Base-by-base conservation (phyloP, 1,140 invertebrate genomes). In the Bombus waltoni region DNA sequence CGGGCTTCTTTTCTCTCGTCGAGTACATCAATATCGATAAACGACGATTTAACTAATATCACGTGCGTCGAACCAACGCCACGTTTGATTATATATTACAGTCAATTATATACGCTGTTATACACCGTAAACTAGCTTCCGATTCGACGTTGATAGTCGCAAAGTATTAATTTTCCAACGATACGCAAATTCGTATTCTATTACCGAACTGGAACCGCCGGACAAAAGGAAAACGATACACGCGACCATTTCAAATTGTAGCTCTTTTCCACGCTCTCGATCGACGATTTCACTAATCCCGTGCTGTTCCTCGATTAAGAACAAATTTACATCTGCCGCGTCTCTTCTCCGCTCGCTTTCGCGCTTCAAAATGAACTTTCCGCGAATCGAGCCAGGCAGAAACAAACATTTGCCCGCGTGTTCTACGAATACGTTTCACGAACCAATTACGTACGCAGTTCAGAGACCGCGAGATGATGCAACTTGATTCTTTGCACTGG, bases 171-270 rank as follows among this genome's bases (percentile, higher is more conserved):
- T 72, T 44, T 44, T 40, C 40, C 25, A 42, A 18, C 11, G 40
- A 40, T 15, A 8, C 11, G 40, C 5, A 18, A 42, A 8, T 72
- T 18, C 40, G 9, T 8, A n/a, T n/a, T n/a, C 13, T 18, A 13
- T 42, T 1, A 0, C 11, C 1, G 2, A 44, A 3, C 40, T 44
- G 0, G 1, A 70, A n/a, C 6, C 11, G 1, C 18, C 3, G 6
- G 5, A 72, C 18, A 28, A n/a, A 42, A 42, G 70, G 11, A 42
- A n/a, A 8, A 38, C 32, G 4, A 38, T 35, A 0, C 32, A 22
- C 0, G 8, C 32, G 18, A 25, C 3, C 22, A 8, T 68, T 68
- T 38, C 32, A 18, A 42, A 13, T 42, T 35, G 2, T 1, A 18
- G 18, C 6, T n/a, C n/a, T 66, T 15, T 32, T 1, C 28, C 13